A percentile compares a stretch with the other conserved stretches of the same genome.
phyloP scores from a whole-genome alignment of 1,140 invertebrate genomes.

The Drosophila dunni region DNA sequence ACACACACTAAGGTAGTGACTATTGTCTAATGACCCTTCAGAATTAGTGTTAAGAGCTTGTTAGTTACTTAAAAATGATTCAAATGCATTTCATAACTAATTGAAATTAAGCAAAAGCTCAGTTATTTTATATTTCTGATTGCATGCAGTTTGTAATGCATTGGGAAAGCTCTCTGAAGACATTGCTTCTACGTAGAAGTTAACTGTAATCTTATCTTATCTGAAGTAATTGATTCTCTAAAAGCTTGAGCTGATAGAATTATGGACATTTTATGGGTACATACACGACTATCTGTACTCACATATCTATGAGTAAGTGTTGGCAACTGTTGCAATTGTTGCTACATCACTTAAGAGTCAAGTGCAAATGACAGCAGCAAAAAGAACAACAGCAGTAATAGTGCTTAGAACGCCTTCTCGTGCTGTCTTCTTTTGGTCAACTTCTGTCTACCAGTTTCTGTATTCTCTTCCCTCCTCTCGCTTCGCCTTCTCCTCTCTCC shows the following conservation, averaged over 20 bases:
- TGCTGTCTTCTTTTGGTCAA: slow-evolving; percentile 42
- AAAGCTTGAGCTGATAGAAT: slow-evolving; percentile 42
- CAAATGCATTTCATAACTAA: neutral
- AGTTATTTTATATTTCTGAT: neutral
- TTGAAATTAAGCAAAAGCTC: too few species aligned
- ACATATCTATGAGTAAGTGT: slow-evolving; percentile 3
- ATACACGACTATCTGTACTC: neutral
- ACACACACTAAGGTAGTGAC: slow-evolving; percentile 6
- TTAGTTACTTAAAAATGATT: slow-evolving; percentile 5
- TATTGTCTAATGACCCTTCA: slow-evolving; percentile 18
- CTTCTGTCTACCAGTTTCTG: slow-evolving; percentile 43
- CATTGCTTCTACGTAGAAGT: neutral
- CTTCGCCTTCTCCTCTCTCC: neutral
- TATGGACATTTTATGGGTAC: slow-evolving; percentile 12
- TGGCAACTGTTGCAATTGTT: slow-evolving; percentile 44
- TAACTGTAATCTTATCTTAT: slow-evolving; percentile 39
- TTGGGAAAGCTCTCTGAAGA: slow-evolving; percentile 3
- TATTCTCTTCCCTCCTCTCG: too few species aligned
- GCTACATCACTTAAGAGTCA: slow-evolving; percentile 65
- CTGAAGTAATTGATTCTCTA: slow-evolving; percentile 42
- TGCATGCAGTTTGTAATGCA: slow-evolving; percentile 4
- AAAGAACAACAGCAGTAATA: slow-evolving; percentile 31
- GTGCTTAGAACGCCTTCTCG: slow-evolving; percentile 56
- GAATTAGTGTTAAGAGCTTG: slow-evolving; percentile 7
- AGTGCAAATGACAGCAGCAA: slow-evolving; percentile 70